Base-by-base conservation (phyloP, 53 echinoderm and acorn worm species). In the Hippasteria phrygiana region DNA sequence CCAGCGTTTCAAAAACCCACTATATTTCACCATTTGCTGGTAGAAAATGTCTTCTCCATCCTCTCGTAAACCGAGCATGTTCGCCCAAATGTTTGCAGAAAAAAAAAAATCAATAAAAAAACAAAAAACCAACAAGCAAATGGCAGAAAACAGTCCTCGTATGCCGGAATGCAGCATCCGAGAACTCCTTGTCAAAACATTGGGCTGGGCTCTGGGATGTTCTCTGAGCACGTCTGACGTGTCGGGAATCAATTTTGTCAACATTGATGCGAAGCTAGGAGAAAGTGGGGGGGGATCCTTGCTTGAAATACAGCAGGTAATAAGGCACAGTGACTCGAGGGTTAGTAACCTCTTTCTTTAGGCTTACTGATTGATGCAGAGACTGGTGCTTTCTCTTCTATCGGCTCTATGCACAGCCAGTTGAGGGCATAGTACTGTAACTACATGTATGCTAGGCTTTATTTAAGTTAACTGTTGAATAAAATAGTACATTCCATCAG, bases 181-280 rank as follows among this genome's bases (percentile, higher is more conserved):
- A 80, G 80, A 62, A 66, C 26, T 64, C 43, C 82, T 82, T 82
- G 66, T 82, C 65, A 65, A 82, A 82, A 82, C 66, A 82, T 17
- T 43, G 79, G 14, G 27, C 35, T 24, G 56, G 79, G 79, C 4
- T 6, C 43, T 22, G 66, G 6, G 32, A 65, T 82, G 82, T 82
- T 82, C 82, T 65, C 33, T n/a, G 33, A 82, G 82, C 82, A 64
- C 55, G 62, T 82, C 82, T 66, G 66, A 82, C 46, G 34, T 43
- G 65, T 43, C 28, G 33, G 17, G 82, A 82, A 82, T 82, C 82
- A 82, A 82, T 82, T 82, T 66, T 82, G 66, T 82, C 65, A 82
- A 82, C 82, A 82, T 7, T 45, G 65, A 22, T 22, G 42, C 24
- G 73, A 73, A 43, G 17, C 41, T 2, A 40, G 41, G 13, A 22